Conservation (phyloP, 2,888 invertebrate species). For the Lasioglossum morio region DNA sequence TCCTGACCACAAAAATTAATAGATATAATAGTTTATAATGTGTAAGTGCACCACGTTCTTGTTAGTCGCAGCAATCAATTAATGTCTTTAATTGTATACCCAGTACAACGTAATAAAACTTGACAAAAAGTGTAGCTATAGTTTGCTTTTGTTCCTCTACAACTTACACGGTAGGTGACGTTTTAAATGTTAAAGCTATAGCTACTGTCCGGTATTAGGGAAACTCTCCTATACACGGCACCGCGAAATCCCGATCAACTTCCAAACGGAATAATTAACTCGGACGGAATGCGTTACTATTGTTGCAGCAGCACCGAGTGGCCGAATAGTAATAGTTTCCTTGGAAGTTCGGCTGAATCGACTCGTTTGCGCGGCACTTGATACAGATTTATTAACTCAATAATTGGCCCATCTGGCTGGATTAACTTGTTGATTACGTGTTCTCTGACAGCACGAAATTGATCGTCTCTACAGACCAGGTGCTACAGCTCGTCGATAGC, state of each 20-base stretch:
- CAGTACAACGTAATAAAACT: too few species aligned
- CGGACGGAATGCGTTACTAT: conserved; percentile 15
- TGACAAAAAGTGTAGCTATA: too few species aligned
- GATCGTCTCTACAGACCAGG: not conserved
- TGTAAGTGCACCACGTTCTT: too few species aligned
- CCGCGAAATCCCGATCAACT: conserved; percentile 24
- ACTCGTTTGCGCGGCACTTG: not conserved
- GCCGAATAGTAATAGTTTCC: conserved; percentile 24
- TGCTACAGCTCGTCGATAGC: not conserved
- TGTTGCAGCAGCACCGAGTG: conserved; percentile 18
- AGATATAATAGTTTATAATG: too few species aligned
- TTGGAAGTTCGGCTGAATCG: conserved; percentile 1
- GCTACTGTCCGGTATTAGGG: not conserved
- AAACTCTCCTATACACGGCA: not conserved
- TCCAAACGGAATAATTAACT: conserved; percentile 36
- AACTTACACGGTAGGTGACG: too few species aligned
- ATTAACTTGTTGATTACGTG: not conserved
- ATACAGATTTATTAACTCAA: conserved; percentile 25
- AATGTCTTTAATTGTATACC: too few species aligned
- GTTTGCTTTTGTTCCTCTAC: too few species aligned
- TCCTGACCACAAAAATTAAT: too few species aligned
- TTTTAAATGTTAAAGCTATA: too few species aligned
- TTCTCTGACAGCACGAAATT: conserved; percentile 3
- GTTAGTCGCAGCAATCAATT: too few species aligned
- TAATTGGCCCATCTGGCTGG: not conserved